phyloP scores from a whole-genome alignment of 37 sponge, comb jelly and placozoan species.

The Crambe crambe region DNA sequence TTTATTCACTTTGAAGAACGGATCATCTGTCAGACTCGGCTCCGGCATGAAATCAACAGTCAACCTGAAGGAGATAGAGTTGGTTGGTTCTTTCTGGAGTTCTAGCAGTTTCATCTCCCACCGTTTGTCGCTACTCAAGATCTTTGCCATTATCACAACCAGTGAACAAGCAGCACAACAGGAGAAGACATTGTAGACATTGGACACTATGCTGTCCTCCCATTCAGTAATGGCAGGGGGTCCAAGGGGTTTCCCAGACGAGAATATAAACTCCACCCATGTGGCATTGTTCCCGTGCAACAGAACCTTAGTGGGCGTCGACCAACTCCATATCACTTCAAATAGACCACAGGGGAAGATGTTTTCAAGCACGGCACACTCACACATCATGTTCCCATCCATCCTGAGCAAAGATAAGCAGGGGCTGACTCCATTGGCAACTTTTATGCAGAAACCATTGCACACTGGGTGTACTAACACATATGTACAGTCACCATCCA shows the following conservation, averaged over 20 bases:
- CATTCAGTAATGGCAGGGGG: neutral
- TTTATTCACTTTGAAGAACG: neutral
- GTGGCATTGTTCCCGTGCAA: slow-evolving; percentile 1
- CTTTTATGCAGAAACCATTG: slow-evolving; percentile 1
- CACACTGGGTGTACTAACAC: neutral
- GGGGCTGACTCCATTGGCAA: neutral
- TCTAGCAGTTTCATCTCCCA: neutral
- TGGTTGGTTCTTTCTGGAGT: neutral
- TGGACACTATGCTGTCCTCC: neutral
- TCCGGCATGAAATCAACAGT: neutral
- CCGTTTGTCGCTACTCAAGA: neutral
- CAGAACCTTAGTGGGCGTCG: neutral
- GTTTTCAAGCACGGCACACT: neutral
- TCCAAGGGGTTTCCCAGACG: neutral
- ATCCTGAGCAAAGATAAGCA: neutral
- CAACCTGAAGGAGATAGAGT: too few relatives aligned
- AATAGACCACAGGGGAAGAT: slow-evolving; percentile 4
- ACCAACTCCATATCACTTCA: neutral
- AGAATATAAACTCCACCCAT: neutral
- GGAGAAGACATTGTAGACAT: neutral
- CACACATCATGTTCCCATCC: neutral
- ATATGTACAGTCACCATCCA: too few relatives aligned
- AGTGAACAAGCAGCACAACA: neutral
- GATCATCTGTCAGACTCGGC: neutral
- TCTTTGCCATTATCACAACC: neutral